Evolutionary conservation across 1,140 invertebrate species (phyloP), one percentile per base, ranked within the genome.

Genomic region (Drosophila kohkoa): DNA sequence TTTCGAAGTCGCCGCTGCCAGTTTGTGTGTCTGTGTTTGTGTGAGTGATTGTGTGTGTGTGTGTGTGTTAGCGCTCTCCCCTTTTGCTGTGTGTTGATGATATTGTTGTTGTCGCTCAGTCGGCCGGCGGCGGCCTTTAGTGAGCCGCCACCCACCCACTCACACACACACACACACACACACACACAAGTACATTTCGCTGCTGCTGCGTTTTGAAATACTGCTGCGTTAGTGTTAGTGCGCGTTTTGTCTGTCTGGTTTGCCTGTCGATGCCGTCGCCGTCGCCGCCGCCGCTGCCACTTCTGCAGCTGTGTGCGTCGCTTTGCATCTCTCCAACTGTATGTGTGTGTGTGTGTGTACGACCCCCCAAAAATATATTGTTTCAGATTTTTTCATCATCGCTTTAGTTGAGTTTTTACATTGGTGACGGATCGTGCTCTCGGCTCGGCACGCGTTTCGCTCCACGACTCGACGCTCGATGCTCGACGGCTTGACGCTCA

Each of bases 331-430:
- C 43, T 57, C n/a, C 59, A 64, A 66, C 16, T 68, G 63, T 73
- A 67, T 51, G 41, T 71, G 58, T 62, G 69, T 60, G 69, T 68
- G 62, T 79, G 71, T 81, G 68, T 81, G 82, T 76, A 55, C 74
- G 81, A 74, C 88, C 91, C 90, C 90, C 90, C 85, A 91, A 91
- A 83, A 92, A 92, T 92, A 92, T 92, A 92, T 92, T 92, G 91
- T 92, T 92, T 92, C 91, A 92, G 91, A 90, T 92, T 92, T 92
- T 92, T 92, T 92, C 90, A 92, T 92, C 90, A 92, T 85, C 89
- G 90, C 86, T 92, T 92, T 92, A 92, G 91, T 92, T 92, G 91
- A 91, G 91, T 92, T 92, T 92, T 92, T 92, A 92, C 91, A 92
- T 92, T 92, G 91, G 90, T 92, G 91, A 92, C 88, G 91, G 91